Evolutionary conservation across 2,113 vertebrate species (phyloP).

Genomic region (Promerops cafer): DNA sequence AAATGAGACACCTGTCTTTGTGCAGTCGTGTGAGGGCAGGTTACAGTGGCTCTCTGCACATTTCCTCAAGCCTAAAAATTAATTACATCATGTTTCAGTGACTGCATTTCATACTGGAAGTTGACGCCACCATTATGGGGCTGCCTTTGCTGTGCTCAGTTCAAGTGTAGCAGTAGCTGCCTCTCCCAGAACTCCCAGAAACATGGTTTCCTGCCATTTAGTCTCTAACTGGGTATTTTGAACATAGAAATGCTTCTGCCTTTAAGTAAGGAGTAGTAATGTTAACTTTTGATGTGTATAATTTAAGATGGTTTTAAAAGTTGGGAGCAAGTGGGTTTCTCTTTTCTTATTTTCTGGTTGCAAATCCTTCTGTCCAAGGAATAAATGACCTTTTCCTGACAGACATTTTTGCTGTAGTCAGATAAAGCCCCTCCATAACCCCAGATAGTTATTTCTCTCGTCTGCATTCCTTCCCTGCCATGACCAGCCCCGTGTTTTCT

Average conservation of each 20-base stretch:
- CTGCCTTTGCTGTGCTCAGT: neutral
- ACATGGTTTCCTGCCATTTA: neutral
- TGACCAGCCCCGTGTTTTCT: neutral
- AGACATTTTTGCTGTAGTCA: neutral
- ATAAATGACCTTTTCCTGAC: neutral
- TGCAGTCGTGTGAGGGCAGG: neutral
- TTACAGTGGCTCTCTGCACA: neutral
- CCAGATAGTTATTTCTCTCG: neutral
- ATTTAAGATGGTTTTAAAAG: neutral
- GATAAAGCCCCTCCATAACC: neutral
- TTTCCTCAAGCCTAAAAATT: slow-evolving; percentile 28
- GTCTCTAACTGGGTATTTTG: neutral
- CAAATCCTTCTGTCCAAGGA: neutral
- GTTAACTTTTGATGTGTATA: neutral
- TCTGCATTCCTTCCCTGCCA: slow-evolving; percentile 13
- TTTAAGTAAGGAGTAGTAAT: neutral
- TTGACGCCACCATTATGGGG: neutral
- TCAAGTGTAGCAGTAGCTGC: neutral
- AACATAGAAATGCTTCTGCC: neutral
- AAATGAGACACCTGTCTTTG: neutral
- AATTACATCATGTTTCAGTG: slow-evolving; percentile 18
- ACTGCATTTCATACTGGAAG: neutral
- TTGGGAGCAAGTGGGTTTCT: neutral
- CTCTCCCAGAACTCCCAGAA: neutral
- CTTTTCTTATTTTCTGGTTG: neutral